Evolutionary conservation across 2,113 vertebrate species (phyloP).

Genomic region (Neogale vison): DNA sequence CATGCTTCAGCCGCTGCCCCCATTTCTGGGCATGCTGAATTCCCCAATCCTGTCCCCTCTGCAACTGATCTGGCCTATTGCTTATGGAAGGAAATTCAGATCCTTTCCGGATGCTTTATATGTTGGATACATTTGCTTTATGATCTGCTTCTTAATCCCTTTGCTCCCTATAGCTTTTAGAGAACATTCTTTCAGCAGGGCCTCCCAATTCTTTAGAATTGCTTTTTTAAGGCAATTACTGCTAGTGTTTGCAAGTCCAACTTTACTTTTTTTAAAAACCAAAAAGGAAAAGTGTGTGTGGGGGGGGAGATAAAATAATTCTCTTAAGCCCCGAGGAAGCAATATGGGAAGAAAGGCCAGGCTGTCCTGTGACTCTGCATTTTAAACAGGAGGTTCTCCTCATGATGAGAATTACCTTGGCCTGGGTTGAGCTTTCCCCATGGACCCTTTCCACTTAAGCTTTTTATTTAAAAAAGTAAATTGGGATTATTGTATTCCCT

Average conservation of each 20-base stretch:
- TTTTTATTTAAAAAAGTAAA: conserved; percentile 81
- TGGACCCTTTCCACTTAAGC: conserved; percentile 72
- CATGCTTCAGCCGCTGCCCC: neutral
- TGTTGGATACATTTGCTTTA: neutral
- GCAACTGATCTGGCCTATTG: neutral
- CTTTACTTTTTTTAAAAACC: conserved; percentile 42
- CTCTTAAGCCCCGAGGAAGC: conserved; percentile 57
- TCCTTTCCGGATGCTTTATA: neutral
- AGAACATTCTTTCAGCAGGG: conserved; percentile 31
- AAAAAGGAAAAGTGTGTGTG: neutral
- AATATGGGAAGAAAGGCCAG: conserved; percentile 31
- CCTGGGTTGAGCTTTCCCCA: conserved; percentile 55
- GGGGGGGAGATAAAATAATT: conserved; percentile 40
- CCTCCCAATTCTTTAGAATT: conserved; percentile 23
- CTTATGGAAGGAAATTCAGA: neutral
- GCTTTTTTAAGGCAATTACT: conserved; percentile 52
- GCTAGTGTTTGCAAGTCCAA: conserved; percentile 52
- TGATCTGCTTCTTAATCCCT: neutral
- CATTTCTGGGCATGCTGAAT: neutral
- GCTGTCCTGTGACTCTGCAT: conserved; percentile 69
- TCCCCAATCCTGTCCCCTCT: neutral
- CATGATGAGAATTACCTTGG: conserved; percentile 70
- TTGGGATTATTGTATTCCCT: conserved; percentile 78
- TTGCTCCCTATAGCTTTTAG: neutral
- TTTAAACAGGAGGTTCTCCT: conserved; percentile 61